Base-by-base conservation (phyloP, 2,113 vertebrate genomes). In the Ictidomys tridecemlineatus region DNA sequence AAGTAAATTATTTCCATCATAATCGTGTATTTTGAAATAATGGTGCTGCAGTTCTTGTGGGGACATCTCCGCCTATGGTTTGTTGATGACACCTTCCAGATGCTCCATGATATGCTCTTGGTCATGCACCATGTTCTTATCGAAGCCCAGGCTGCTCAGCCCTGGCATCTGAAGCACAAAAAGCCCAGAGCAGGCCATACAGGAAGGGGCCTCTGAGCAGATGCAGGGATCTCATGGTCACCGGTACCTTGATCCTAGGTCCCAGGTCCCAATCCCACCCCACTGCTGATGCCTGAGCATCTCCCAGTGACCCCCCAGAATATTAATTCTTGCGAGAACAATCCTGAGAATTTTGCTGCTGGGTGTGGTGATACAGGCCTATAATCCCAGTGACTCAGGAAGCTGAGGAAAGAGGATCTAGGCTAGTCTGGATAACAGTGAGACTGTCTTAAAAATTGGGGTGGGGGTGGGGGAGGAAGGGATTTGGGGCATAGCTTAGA, bases 21-120 rank as follows among this genome's bases (percentile, higher is more conserved):
- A 99, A 94, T 99, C 99, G 10, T 99, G 99, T 99, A 99, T 99
- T 98, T 99, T 99, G 98, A 99, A 99, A 95, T 99, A 99, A 98
- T 99, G 99, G 96, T 99, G 99, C 99, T 99, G 99, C 72, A 99
- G 96, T 94, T 99, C 99, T 97, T 99, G 99, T 0, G 99, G 99
- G 0, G 99, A 99, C 99, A 99, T 99, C 79, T 99, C 99, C 0
- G 98, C 98, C 98, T 99, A 99, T 1, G 99, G 99, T 98, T 99
- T 99, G 96, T 99, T 99, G 65, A 99, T 99, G 89, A 99, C 99
- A 67, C 99, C 99, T 84, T 99, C 99, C 93, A 99, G 98, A 98
- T 99, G 99, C 97, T 99, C 99, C 99, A 99, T 99, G 97, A 99
- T 99, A 98, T 99, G 99, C 99, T 99, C 99, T 98, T 99, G 99